These are phyloP conservation scores for Lepidocyrtoides sp. DNA, from an alignment of 2,888 invertebrate genomes.

Conservation along the genomic window DNA sequence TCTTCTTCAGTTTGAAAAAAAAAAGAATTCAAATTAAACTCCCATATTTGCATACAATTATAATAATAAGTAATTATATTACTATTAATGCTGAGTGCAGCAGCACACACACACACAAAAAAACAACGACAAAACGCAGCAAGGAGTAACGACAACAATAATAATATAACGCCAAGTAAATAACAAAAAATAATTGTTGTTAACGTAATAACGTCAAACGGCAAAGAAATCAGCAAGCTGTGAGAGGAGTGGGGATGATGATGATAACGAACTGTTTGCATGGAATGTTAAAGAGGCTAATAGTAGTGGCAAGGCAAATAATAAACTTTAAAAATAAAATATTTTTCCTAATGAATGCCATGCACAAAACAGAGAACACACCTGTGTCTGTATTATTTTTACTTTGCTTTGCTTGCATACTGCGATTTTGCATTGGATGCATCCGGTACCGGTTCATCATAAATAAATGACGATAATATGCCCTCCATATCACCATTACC, in stretches of 20 bases:
- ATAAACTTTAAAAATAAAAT: neutral
- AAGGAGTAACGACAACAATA: slow-evolving; percentile 3
- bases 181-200: slow-evolving; percentile 48
- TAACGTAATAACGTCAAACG: neutral
- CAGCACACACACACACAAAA: neutral
- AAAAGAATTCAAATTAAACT: slow-evolving; percentile 37
- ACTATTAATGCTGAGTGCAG: neutral
- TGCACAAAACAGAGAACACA: neutral
- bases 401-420: slow-evolving; percentile 5
- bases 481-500: neutral
- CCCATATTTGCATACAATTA: slow-evolving; percentile 80
- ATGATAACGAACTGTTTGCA: neutral
- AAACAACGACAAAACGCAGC: slow-evolving; percentile 33
- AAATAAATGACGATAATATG: slow-evolving; percentile 16
- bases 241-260: neutral
- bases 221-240: neutral
- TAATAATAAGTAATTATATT: slow-evolving; percentile 41
- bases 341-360: neutral
- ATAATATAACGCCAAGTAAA: neutral
- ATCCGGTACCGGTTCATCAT: slow-evolving; percentile 72
- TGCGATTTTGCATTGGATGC: slow-evolving; percentile 50
- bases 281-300: neutral
- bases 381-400: neutral
- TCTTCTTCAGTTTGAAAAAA: neutral
- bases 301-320: neutral